Base-by-base conservation (phyloP, 2,797 vertebrate species). In the Callimico goeldii region DNA sequence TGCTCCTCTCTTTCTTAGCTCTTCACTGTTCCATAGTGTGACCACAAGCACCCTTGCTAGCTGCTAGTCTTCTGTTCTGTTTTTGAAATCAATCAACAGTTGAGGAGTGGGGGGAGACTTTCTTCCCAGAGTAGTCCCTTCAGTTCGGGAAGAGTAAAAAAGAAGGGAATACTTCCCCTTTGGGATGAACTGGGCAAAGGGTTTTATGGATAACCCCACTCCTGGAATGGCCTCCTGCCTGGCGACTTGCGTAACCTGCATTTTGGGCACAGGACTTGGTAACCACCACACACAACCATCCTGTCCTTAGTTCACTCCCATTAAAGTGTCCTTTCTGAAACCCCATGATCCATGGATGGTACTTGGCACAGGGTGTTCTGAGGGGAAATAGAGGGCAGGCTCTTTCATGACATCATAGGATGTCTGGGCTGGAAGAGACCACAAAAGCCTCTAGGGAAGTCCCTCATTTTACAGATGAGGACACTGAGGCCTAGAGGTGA, bases 81-180 rank as follows among this genome's bases (percentile, higher is more conserved):
- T 96, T 98, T 88, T 97, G 98, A 97, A 67, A 92, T 67, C 95
- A 98, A 88, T 7, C 2, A 52, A 90, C 95, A 95, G 79, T 94
- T 90, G 96, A 93, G 93, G 90, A 93, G 79, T 75, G 97, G 46
- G 36, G 77, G 82, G 85, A 85, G 93, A 92, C 84, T 26, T 39
- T 11, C 3, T 61, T 83, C 83, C 92, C 85, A 79, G 81, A 55
- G 43, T 6, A 67, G 48, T 84, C 67, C 91, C 46, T 94, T 90
- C 46, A 1, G 19, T 87, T 85, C 55, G 84, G 57, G 57, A 80
- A 88, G 77, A 36, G 39, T 9, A 43, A 57, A 28, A 50, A 85
- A 75, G 90, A 93, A 61, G 48, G 55, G 80, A 94, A 7, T 55
- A 82, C 84, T 88, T 73, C 61, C 58, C 19, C 28, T 57, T 46